Conservation (phyloP, 2,797 vertebrate genomes). For the Pseudocheirus occidentalis region DNA sequence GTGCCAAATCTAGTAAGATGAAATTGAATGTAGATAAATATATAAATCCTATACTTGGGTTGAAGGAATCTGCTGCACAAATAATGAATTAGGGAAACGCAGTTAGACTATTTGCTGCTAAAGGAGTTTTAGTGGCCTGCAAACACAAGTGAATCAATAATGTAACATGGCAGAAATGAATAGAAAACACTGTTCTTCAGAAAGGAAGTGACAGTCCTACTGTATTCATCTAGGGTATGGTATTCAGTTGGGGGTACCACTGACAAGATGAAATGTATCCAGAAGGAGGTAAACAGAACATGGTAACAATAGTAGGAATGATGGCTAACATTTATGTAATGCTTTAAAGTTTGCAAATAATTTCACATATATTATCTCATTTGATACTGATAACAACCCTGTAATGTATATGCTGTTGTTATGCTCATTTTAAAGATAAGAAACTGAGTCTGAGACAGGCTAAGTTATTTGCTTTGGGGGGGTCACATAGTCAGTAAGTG, state of each 20-base stretch:
- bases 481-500: neutral
- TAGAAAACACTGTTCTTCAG: neutral
- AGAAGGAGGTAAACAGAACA: neutral
- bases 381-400: neutral
- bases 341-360: neutral
- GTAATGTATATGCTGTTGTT: neutral
- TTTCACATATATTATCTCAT: neutral
- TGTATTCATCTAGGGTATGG: neutral
- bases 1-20: neutral
- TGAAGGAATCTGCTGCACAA: neutral
- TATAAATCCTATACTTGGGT: neutral
- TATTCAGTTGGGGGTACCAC: neutral
- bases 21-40: neutral
- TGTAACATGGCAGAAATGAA: neutral
- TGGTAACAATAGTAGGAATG: neutral
- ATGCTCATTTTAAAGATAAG: neutral
- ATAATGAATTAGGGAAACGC: neutral
- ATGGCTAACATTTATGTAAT: neutral
- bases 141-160: neutral
- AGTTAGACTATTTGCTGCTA: neutral
- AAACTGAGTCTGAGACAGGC: neutral
- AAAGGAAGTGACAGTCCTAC: neutral
- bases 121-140: neutral
- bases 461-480: neutral
- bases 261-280: neutral